Conservation (phyloP, 2,797 vertebrate species). For the Pterois miles region DNA sequence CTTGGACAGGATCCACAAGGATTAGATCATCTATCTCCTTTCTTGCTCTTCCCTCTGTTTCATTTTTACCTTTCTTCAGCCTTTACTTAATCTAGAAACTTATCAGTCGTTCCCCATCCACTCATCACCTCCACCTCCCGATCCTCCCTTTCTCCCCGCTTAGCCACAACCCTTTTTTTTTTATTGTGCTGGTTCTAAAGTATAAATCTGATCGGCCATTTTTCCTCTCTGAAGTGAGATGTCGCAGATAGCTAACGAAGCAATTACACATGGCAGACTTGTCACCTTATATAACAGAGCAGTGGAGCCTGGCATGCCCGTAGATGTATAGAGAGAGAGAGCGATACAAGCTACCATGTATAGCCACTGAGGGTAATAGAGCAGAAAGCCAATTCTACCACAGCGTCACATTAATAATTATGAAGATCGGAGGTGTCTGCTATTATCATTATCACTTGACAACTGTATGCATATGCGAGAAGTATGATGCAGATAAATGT, state of each 20-base stretch:
- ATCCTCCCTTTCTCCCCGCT: constrained; percentile 6
- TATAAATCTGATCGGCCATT: constrained; percentile 35
- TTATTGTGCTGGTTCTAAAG: constrained; percentile 28
- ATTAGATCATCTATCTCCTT: constrained; percentile 43
- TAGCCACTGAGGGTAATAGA: constrained; percentile 63
- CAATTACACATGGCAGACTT: constrained; percentile 63
- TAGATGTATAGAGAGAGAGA: constrained; percentile 39
- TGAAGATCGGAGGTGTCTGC: constrained; percentile 63
- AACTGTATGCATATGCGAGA: constrained; percentile 51
- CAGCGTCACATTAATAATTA: constrained; percentile 63
- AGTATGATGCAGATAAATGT: constrained; percentile 46
- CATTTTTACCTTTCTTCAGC: constrained; percentile 6
- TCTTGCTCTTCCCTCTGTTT: constrained; percentile 15
- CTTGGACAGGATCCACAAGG: constrained; percentile 8
- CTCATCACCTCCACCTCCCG: neutral
- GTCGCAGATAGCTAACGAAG: constrained; percentile 57
- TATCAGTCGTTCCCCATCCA: neutral
- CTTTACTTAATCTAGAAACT: neutral
- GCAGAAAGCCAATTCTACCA: constrained; percentile 68
- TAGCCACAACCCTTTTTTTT: constrained; percentile 17
- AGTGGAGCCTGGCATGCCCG: constrained; percentile 43
- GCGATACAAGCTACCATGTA: constrained; percentile 42
- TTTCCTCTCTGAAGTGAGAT: constrained; percentile 49
- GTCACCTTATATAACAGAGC: constrained; percentile 47
- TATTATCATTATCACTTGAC: constrained; percentile 53